phyloP scores from a whole-genome alignment of 2,797 vertebrate species.

The Orientallactaga sibirica region DNA sequence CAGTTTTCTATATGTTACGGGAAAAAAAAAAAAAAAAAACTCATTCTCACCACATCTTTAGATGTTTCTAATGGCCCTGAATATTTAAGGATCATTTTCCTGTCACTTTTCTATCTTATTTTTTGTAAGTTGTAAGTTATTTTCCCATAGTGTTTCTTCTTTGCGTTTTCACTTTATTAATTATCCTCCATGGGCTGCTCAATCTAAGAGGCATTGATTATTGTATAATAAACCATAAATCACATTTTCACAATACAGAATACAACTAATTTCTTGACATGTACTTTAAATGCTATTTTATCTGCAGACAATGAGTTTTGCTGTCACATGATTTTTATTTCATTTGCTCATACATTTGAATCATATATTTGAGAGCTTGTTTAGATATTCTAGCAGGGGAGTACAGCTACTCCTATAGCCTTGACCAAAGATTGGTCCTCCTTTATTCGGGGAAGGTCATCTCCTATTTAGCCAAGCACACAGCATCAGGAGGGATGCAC shows the following conservation, averaged over 20 bases:
- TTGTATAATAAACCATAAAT: conserved; percentile 13
- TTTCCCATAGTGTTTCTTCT: background rate
- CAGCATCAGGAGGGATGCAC: too few relatives aligned
- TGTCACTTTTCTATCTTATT: background rate
- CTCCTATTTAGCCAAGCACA: too few relatives aligned
- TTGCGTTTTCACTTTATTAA: background rate
- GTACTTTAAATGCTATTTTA: background rate
- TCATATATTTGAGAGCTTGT: too few relatives aligned
- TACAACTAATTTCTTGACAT: background rate
- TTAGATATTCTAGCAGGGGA: too few relatives aligned
- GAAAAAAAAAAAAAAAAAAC: background rate
- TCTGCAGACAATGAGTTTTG: background rate
- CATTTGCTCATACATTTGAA: background rate
- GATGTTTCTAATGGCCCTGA: background rate
- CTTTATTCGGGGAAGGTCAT: too few relatives aligned
- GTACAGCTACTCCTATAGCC: too few relatives aligned
- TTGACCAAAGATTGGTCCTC: too few relatives aligned
- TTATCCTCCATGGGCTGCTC: background rate
- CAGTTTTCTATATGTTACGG: too few relatives aligned
- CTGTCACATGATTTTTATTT: background rate
- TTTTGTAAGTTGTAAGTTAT: background rate
- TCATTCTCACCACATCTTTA: background rate
- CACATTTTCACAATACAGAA: background rate
- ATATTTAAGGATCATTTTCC: background rate
- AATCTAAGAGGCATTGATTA: background rate